Conservation (phyloP, 2,113 vertebrate species). For the Halichoerus grypus region DNA sequence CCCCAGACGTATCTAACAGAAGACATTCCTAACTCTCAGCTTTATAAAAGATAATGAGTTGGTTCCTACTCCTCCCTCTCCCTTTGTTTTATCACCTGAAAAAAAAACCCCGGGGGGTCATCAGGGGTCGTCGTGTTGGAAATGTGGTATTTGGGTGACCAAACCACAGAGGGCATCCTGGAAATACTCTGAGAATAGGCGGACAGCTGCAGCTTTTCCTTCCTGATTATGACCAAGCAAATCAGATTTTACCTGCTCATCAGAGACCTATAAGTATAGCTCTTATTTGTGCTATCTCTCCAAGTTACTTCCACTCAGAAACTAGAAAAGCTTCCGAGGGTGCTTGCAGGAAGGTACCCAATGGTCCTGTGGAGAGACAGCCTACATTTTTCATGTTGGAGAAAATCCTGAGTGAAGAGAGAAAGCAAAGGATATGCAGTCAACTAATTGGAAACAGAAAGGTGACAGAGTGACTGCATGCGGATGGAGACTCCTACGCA, state of each 20-base stretch:
- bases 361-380: not conserved
- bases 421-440: not conserved
- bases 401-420: constrained; percentile 17
- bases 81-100: not conserved
- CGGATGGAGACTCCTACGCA: not conserved
- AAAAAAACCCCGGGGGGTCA: not conserved
- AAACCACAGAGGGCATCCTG: not conserved
- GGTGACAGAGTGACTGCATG: not conserved
- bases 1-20: not conserved
- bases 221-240: not conserved
- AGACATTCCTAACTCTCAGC: not conserved
- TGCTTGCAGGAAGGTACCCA: not conserved
- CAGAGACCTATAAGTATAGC: not conserved
- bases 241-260: not conserved
- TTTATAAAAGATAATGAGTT: constrained; percentile 23
- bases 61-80: not conserved
- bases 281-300: not conserved
- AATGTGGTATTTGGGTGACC: not conserved
- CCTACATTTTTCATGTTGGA: not conserved
- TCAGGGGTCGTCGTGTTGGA: not conserved
- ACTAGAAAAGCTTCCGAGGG: not conserved
- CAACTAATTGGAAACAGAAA: constrained; percentile 23
- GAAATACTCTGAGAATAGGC: not conserved
- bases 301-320: not conserved
- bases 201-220: not conserved